These are phyloP conservation scores for Huso huso DNA, from an alignment of 2,797 vertebrate genomes.

Conservation along the genomic window DNA sequence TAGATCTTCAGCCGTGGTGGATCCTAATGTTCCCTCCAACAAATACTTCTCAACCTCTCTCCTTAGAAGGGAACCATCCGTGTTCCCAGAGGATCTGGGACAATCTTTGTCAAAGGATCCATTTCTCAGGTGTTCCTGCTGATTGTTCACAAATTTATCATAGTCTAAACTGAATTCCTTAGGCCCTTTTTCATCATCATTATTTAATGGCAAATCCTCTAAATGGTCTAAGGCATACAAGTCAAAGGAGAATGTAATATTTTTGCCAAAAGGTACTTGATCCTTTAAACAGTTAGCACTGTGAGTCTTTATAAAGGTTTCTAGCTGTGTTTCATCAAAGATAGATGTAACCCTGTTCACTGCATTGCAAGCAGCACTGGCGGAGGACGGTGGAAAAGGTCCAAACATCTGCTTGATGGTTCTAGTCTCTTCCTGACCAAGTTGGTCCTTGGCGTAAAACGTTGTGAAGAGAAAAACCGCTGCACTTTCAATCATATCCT, in stretches of 20 bases:
- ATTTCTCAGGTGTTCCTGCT: constrained; percentile 54
- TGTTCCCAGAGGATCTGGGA: constrained; percentile 39
- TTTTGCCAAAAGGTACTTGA: constrained; percentile 67
- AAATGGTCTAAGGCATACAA: constrained; percentile 75
- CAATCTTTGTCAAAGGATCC: constrained; percentile 32
- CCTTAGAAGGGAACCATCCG: constrained; percentile 68
- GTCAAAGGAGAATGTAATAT: constrained; percentile 83
- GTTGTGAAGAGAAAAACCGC: constrained; percentile 86
- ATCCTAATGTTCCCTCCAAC: constrained; percentile 64
- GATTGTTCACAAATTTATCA: constrained; percentile 69
- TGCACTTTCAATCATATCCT: constrained; percentile 79
- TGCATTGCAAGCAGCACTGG: constrained; percentile 67
- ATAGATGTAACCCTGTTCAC: constrained; percentile 63
- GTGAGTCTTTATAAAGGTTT: constrained; percentile 63
- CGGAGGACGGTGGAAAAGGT: constrained; percentile 80
- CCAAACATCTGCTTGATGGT: constrained; percentile 91
- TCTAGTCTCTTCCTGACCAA: constrained; percentile 79
- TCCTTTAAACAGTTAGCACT: constrained; percentile 42
- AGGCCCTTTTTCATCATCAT: constrained; percentile 30
- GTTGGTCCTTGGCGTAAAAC: constrained; percentile 75
- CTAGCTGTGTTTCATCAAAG: constrained; percentile 60
- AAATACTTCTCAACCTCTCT: constrained; percentile 83
- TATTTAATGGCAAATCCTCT: constrained; percentile 64
- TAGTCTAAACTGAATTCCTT: constrained; percentile 69
- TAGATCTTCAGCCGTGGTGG: constrained; percentile 81